These are phyloP conservation scores for Drosophila nigricruria DNA, from an alignment of 2,888 invertebrate species.

Conservation along the genomic window DNA sequence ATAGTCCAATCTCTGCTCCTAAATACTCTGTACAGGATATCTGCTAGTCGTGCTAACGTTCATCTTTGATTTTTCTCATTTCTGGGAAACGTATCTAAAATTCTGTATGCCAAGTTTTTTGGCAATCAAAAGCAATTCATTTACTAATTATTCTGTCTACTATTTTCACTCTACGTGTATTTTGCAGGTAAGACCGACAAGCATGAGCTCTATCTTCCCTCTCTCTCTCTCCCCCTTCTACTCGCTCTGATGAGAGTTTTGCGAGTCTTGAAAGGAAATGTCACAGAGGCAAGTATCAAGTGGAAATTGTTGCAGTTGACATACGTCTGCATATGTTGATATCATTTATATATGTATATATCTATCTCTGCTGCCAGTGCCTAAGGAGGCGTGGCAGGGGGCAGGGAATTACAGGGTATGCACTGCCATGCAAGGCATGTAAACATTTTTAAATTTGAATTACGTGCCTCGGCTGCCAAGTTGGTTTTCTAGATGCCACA, in stretches of 20 bases:
- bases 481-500: slow-evolving; percentile 18
- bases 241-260: background rate
- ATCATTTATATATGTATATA: background rate
- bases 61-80: background rate
- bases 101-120: slow-evolving; percentile 27
- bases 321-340: slow-evolving; percentile 6
- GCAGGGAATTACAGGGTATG: background rate
- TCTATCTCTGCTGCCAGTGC: background rate
- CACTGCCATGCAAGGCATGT: slow-evolving; percentile 65
- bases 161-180: slow-evolving; percentile 7
- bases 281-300: slow-evolving; percentile 21
- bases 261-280: slow-evolving; percentile 39
- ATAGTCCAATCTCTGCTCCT: background rate
- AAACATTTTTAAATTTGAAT: slow-evolving; percentile 80
- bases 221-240: background rate
- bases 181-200: slow-evolving; percentile 51
- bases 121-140: slow-evolving; percentile 45
- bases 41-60: background rate
- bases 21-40: background rate
- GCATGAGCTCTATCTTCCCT: background rate
- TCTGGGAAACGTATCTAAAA: slow-evolving; percentile 21
- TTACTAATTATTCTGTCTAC: slow-evolving; percentile 48
- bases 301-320: slow-evolving; percentile 10
- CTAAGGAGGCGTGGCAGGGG: background rate
- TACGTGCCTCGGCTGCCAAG: slow-evolving; percentile 70